Evolutionary conservation across 2,888 invertebrate genomes (phyloP).

Genomic region (Exephanes ischioxanthus): DNA sequence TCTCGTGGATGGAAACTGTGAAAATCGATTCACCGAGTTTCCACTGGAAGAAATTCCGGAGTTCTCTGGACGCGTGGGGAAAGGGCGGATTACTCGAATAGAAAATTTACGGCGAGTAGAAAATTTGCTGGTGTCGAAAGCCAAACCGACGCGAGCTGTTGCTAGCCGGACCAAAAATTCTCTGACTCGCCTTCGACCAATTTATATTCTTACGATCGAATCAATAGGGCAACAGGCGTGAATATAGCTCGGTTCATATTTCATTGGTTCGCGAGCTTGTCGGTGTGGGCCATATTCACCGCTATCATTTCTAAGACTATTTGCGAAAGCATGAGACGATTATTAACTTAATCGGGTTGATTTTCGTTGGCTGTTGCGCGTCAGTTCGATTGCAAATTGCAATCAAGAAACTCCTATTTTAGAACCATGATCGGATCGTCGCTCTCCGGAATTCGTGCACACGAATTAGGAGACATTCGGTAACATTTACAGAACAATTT

Average conservation of each 20-base stretch:
- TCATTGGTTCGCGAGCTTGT: background rate
- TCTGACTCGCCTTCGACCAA: background rate
- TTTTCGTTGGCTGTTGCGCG: background rate
- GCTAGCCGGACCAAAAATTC: background rate
- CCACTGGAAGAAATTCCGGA: background rate
- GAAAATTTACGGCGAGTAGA: background rate
- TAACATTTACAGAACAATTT: background rate
- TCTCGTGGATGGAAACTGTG: background rate
- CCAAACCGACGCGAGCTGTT: background rate
- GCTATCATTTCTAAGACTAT: background rate
- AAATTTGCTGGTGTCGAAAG: background rate
- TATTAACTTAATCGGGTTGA: background rate
- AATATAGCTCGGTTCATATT: background rate
- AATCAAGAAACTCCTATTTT: background rate
- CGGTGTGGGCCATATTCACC: background rate
- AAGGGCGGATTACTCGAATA: background rate
- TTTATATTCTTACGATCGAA: background rate
- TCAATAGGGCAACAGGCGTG: background rate
- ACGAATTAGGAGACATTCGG: background rate
- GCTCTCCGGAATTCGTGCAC: background rate
- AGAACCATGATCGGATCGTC: background rate
- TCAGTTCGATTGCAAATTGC: background rate
- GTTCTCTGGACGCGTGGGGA: background rate
- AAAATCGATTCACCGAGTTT: background rate
- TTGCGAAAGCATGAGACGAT: background rate